Percentiles rank a stretch among this genome's conserved stretches.
Conservation (phyloP, 2,888 invertebrate species). For the Drosophila mettleri region DNA sequence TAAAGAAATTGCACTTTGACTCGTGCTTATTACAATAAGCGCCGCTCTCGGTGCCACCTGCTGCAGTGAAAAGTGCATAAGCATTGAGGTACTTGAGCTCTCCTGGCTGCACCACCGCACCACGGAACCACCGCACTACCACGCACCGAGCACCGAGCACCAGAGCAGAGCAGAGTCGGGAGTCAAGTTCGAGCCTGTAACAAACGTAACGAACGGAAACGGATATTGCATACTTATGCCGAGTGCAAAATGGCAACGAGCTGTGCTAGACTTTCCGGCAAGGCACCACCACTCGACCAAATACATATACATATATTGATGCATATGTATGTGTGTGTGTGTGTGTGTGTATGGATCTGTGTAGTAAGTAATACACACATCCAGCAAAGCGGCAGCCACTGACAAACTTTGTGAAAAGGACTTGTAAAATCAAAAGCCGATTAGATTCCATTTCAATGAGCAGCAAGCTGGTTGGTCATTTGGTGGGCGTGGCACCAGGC, state of each 20-base stretch:
- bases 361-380: slow-evolving; percentile 32
- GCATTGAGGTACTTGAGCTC: slow-evolving; percentile 39
- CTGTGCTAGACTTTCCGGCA: slow-evolving; percentile 45
- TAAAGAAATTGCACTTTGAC: slow-evolving; percentile 75
- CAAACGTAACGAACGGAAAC: slow-evolving; percentile 81
- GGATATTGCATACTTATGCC: slow-evolving; percentile 82
- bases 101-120: neutral
- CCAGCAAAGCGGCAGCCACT: slow-evolving; percentile 49
- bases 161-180: slow-evolving; percentile 5
- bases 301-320: neutral
- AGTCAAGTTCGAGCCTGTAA: slow-evolving; percentile 64
- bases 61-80: slow-evolving; percentile 58
- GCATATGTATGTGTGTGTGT: neutral
- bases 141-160: too few species aligned
- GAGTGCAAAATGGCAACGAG: slow-evolving; percentile 72
- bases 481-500: slow-evolving; percentile 50
- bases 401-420: slow-evolving; percentile 75
- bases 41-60: slow-evolving; percentile 60
- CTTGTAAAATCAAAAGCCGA: slow-evolving; percentile 82
- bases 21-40: slow-evolving; percentile 73
- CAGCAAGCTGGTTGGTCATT: slow-evolving; percentile 79
- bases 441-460: slow-evolving; percentile 82
- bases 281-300: neutral
- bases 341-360: slow-evolving; percentile 15
- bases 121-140: neutral